Base-by-base conservation (phyloP, 2,888 invertebrate species). In the Pteria penguin region DNA sequence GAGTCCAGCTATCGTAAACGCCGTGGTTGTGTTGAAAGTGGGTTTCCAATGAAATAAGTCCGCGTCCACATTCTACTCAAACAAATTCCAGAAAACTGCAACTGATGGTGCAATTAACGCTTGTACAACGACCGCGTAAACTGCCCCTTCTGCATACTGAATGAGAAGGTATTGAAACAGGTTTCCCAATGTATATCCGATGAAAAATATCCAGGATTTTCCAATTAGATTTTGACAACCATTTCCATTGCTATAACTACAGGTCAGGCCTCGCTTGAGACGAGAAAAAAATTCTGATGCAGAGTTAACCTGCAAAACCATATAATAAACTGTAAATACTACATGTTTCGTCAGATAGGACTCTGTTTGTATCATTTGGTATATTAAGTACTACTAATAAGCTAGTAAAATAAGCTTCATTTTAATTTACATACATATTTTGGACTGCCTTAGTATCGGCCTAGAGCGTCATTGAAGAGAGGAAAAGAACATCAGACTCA, bases 31-130 rank as follows among this genome's bases (percentile, higher is more conserved):
- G 22, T 83, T 84, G 68, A 87, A 82, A 29, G 68, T 70, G 0
- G 88, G 88, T 2, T 75, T 29, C 85, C 87, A 89, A 45, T 67
- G 76, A 55, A 89, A 78, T 18, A 66, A 68, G 52, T 84, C 81
- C 0, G 65, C 60, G 4, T 62, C 45, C n/a, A 74, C 72, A 65
- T 85, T 78, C 31, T 78, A 85, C 27, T 81, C 71, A 72, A 89
- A 89, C 24, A 89, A 57, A 5, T 86, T 84, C 89, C 89, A 89
- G 77, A 88, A 87, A n/a, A 85, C 76, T 0, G 86, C 78, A 0
- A 82, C 86, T 1, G 84, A 52, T 0, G 88, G 88, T 0, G 85
- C 84, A 5, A 86, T 82, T 33, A 86, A 52, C 0, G 87, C 83
- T 68, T 84, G 83, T 11, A 88, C 85, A 8, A 88, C 78, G 1